phyloP scores from a whole-genome alignment of 2,113 vertebrate species.

The Pomatostomus ruficeps region DNA sequence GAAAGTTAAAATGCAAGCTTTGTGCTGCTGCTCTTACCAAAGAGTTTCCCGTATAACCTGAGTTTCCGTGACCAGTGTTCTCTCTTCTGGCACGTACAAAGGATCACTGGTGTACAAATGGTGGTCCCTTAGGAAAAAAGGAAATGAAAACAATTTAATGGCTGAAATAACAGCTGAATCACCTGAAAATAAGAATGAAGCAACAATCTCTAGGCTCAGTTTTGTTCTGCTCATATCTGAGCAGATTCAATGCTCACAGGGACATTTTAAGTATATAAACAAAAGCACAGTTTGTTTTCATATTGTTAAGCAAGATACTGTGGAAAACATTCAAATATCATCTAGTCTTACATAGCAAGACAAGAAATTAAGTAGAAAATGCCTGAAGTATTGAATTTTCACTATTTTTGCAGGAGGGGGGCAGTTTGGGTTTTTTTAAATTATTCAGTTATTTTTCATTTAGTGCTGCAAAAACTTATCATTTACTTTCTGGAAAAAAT shows the following conservation, averaged over 20 bases:
- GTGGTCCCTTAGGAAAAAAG: slow-evolving; percentile 82
- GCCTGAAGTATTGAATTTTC: not conserved
- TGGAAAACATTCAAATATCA: not conserved
- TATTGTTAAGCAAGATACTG: not conserved
- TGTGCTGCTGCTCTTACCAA: slow-evolving; percentile 78
- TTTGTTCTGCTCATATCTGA: not conserved
- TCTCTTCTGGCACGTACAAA: slow-evolving; percentile 88
- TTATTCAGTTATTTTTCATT: not conserved
- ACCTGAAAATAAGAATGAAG: not conserved
- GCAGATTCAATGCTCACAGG: not conserved
- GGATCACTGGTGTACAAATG: slow-evolving; percentile 91
- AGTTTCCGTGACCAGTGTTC: slow-evolving; percentile 87
- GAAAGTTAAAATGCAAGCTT: not conserved
- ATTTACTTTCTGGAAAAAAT: not conserved
- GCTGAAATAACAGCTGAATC: not conserved
- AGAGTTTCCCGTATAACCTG: slow-evolving; percentile 94
- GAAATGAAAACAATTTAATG: not conserved
- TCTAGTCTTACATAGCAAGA: not conserved
- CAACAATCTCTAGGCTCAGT: not conserved
- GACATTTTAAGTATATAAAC: not conserved
- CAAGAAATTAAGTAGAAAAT: not conserved
- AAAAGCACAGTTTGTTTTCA: not conserved
- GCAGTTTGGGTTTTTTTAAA: not conserved
- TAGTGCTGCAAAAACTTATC: not conserved
- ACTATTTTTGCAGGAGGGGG: not conserved